Percentiles rank a stretch among this genome's conserved stretches.
Evolutionary conservation across 2,888 invertebrate species (phyloP).

Genomic region (Athripsodes cinereus): DNA sequence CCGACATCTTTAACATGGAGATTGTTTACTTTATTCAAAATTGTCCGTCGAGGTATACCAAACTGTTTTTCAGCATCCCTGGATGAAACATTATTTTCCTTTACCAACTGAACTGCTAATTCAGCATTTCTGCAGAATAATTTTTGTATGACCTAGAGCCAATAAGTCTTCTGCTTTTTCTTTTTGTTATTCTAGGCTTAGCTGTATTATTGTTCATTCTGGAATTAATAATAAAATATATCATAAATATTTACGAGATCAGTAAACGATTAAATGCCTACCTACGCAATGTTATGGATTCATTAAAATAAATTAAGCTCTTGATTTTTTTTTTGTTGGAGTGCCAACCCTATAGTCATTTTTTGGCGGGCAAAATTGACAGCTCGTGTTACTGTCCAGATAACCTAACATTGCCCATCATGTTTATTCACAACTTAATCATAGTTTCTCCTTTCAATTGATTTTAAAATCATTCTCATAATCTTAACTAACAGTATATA

Average conservation of each 20-base stretch:
- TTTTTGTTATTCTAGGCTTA: conserved; percentile 3
- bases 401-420: conserved; percentile 2
- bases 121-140: not conserved
- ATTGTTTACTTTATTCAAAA: not conserved
- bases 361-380: conserved; percentile 4
- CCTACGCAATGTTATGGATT: not conserved
- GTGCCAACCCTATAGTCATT: conserved; percentile 1
- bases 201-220: conserved; percentile 3
- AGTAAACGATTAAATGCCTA: not conserved
- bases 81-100: not conserved
- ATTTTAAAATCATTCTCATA: not conserved
- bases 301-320: not conserved
- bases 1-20: not conserved
- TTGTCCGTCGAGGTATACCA: not conserved
- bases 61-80: conserved; percentile 6
- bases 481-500: not conserved
- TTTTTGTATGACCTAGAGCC: conserved; percentile 2
- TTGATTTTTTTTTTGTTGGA: not conserved
- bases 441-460: not conserved
- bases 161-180: conserved; percentile 1
- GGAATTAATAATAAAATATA: not conserved
- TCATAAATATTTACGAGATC: not conserved
- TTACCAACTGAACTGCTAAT: not conserved
- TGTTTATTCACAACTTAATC: not conserved
- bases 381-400: not conserved